Evolutionary conservation across 2,113 vertebrate genomes (phyloP), one percentile per base, ranked within the genome.

Genomic region (Blennius ocellaris): DNA sequence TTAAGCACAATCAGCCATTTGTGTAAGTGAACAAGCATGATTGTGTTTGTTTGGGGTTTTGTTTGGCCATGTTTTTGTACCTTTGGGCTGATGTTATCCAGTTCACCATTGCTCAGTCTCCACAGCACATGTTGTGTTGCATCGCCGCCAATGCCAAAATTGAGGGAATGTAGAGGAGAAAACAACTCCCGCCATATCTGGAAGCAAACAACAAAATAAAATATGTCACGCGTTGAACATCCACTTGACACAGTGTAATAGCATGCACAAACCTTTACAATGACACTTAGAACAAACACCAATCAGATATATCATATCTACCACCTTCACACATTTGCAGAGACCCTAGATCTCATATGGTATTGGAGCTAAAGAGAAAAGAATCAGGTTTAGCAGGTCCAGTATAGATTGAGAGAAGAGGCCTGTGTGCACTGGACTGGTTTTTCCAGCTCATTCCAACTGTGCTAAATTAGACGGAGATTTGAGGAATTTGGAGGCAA

Each of bases 101-200:
- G 83, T 81, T 97, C 96, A 1, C 96, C 96, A 12, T 97, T 95
- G 83, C 89, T 92, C 70, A 97, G 92, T 70, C 96, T 92, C 96
- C 96, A 97, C n/a, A 97, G 88, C 43, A 97, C 95, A 39, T 97
- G 95, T 74, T 97, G 96, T 0, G 96, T 97, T 69, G 90, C 93
- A 68, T 97, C 96, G 3, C 96, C 94, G 6, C 96, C 94, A 3
- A 97, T 91, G 61, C 96, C 96, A 76, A 97, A 97, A 86, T 97
- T 97, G 30, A 97, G 94, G 5, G 95, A 94, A 7, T 97, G 96
- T 21, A 97, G 94, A 11, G 96, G 96, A 16, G 96, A 97, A 80
- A 97, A 97, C 59, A 97, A 90, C 68, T 97, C 93, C 45, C 96
- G 87, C 96, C 96, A 97, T 60, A 97, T 92, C 96, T 97, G 87